phyloP scores from a whole-genome alignment of 2,113 vertebrate species.

The Tachycineta bicolor region DNA sequence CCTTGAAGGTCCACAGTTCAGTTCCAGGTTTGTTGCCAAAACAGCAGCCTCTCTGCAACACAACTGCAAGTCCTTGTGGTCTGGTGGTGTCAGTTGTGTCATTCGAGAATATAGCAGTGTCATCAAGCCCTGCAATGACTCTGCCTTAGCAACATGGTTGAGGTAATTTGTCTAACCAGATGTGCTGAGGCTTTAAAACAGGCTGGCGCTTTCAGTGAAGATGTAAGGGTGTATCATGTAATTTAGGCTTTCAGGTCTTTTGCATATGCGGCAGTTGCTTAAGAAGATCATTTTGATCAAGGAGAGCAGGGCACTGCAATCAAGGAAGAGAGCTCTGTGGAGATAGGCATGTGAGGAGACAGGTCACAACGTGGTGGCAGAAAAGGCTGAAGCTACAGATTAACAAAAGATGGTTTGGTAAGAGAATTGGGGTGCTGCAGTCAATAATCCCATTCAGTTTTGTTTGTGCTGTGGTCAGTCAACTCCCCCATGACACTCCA shows the following conservation, averaged over 20 bases:
- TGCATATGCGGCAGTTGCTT: neutral
- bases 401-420: constrained; percentile 35
- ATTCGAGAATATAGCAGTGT: neutral
- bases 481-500: neutral
- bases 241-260: neutral
- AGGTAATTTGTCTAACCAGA: neutral
- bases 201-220: neutral
- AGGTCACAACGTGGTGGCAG: constrained; percentile 30
- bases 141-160: neutral
- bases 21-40: neutral
- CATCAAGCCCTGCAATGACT: neutral
- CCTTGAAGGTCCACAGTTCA: neutral
- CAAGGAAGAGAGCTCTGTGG: constrained; percentile 19
- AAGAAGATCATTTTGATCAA: neutral
- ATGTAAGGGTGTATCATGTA: neutral
- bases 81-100: neutral
- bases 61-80: fast-evolving
- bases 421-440: constrained; percentile 25
- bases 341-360: neutral
- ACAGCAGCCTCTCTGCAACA: neutral
- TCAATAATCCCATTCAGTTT: neutral
- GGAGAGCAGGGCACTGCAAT: constrained; percentile 1
- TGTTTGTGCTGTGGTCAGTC: constrained; percentile 24
- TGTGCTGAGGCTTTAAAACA: neutral
- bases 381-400: constrained; percentile 35